A percentile compares a stretch with the other conserved stretches of the same genome.
Conservation (phyloP, 2,113 vertebrate species). For the Tragelaphus scriptus region DNA sequence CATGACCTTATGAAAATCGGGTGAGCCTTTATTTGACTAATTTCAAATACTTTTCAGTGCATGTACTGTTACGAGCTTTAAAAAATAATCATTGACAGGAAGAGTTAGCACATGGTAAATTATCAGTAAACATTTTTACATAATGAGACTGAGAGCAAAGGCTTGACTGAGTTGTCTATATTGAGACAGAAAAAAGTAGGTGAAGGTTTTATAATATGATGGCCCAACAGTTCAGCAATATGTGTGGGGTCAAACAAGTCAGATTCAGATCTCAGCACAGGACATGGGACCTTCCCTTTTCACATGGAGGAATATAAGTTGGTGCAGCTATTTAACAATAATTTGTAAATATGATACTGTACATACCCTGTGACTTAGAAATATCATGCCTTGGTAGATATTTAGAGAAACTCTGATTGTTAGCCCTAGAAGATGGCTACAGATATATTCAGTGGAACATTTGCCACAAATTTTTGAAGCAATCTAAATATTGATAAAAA, state of each 20-base stretch:
- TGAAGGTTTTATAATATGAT: background rate
- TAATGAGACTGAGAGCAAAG: constrained; percentile 1
- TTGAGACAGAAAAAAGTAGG: background rate
- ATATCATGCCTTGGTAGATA: background rate
- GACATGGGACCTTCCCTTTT: background rate
- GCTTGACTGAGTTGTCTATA: background rate
- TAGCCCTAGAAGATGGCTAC: background rate
- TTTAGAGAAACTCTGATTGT: background rate
- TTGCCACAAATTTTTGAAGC: background rate
- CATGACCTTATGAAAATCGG: background rate
- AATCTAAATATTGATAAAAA: constrained; percentile 36
- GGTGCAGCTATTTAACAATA: background rate
- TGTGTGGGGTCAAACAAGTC: background rate
- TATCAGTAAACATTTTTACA: constrained; percentile 19
- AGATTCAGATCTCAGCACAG: background rate
- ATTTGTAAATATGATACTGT: background rate
- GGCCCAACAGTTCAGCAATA: background rate
- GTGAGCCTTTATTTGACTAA: background rate
- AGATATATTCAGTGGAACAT: background rate
- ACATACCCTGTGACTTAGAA: background rate
- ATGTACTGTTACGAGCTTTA: background rate
- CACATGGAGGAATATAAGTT: background rate
- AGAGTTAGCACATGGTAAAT: background rate
- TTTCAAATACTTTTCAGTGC: background rate
- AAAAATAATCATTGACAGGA: background rate